Evolutionary conservation across 2,113 vertebrate species (phyloP), one percentile per base, ranked within the genome.

Genomic region (Microcebus jonahi): DNA sequence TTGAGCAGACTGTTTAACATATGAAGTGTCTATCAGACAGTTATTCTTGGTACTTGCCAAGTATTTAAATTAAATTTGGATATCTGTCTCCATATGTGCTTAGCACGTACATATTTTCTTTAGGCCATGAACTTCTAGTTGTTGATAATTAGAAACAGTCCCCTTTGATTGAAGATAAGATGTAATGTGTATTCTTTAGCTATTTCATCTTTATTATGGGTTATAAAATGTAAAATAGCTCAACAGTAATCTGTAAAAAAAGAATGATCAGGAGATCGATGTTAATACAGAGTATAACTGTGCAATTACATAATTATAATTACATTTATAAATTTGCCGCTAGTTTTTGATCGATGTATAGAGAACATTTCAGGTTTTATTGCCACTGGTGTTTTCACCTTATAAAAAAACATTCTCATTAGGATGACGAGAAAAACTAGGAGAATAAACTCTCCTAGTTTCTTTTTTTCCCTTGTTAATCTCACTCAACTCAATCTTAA

Each of bases 11-110:
- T 34, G 87, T 61, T 42, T 80, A 93, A 75, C 97, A 98, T 83
- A 61, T 92, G 25, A 45, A 91, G 21, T 96, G 97, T 97, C 97
- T 86, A 48, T 97, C 93, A 97, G 48, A 80, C 92, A 95, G 80
- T 89, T 73, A 31, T 95, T 92, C 57, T 25, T 76, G 10, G 4
- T 2, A 81, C 96, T 85, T 95, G 94, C 63, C 97, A 97, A 94
- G 27, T 87, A 36, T 73, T 97, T 97, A 84, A 98, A 98, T 97
- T 97, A 97, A 97, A 96, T 94, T 65, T 90, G 55, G 90, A 8
- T 88, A 67, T 97, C 89, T 96, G 95, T 82, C 34, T 82, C 80
- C 48, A 8, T 57, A 63, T 96, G 73, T 93, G 34, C 90, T 97
- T 97, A 91, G 92, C 82, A 88, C 83, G 75, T 0, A 61, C 2